Evolutionary conservation across 2,113 vertebrate genomes (phyloP), one percentile per base, ranked within the genome.

Genomic region (Neotoma lepida): DNA sequence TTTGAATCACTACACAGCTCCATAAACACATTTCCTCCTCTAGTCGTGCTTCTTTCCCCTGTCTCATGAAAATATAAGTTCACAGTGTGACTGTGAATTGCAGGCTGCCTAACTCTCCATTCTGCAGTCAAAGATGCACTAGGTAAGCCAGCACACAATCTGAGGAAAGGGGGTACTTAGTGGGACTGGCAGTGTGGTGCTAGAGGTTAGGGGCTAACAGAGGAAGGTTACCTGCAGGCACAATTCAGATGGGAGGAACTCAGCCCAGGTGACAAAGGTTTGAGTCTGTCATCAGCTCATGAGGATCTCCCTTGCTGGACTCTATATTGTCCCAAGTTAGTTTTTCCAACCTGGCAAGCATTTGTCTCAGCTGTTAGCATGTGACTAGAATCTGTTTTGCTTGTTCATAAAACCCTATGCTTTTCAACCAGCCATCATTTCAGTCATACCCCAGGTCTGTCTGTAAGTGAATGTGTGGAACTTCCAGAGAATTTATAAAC

Each of bases 21-120:
- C 92, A 86, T 58, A 96, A 93, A 90, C 93, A 88, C 26, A 88
- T 84, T 78, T 4, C 49, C 76, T 84, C 78, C 39, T 78, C n/a
- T n/a, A n/a, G n/a, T n/a, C n/a, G n/a, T n/a, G n/a, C n/a, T n/a
- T n/a, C n/a, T n/a, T n/a, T n/a, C n/a, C n/a, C n/a, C 54, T 41
- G 58, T 39, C 80, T 89, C 49, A 74, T 26, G 58, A 88, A 96
- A 94, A 78, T 24, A 2, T 58, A 93, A 93, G 44, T 85, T 81
- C 76, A 70, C 18, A 49, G 20, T 24, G 70, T 70, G 87, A 35
- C 89, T 91, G 39, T 80, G 90, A 93, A 92, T 92, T 35, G n/a
- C 49, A 1, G 0, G 86, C 64, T 46, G 26, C 80, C 71, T 61
- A 51, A 41, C 44, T 46, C 70, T 87, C 85, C 44, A 61, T 46